Conservation (phyloP, 2,888 invertebrate species). For the Rhyacophila evoluta region DNA sequence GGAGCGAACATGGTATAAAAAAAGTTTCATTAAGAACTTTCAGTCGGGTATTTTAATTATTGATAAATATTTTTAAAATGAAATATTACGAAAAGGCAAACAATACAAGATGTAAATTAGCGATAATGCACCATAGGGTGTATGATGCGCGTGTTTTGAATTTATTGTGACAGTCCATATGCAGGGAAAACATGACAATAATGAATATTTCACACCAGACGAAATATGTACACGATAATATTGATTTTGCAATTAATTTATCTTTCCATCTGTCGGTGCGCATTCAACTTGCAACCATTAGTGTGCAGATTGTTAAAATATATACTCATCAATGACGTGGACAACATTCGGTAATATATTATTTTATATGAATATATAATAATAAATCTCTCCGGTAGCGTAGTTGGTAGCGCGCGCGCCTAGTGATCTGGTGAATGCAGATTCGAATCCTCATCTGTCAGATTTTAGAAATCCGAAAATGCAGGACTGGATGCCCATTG, state of each 20-base stretch:
- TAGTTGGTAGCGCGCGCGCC: too few relatives aligned
- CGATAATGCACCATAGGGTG: not conserved
- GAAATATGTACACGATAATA: slow-evolving; percentile 32
- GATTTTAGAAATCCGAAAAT: too few relatives aligned
- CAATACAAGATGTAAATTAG: not conserved
- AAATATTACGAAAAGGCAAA: too few relatives aligned
- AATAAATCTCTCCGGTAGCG: too few relatives aligned
- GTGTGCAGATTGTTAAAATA: not conserved
- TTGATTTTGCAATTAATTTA: slow-evolving; percentile 55
- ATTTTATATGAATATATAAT: too few relatives aligned
- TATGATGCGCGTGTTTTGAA: not conserved
- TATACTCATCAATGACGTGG: not conserved
- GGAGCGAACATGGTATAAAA: too few relatives aligned
- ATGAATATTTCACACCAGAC: slow-evolving; percentile 23
- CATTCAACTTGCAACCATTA: slow-evolving; percentile 30
- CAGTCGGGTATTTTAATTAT: too few relatives aligned
- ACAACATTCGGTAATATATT: not conserved
- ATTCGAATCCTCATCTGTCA: too few relatives aligned
- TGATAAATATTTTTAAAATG: too few relatives aligned
- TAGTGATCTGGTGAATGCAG: too few relatives aligned
- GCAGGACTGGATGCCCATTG: too few relatives aligned
- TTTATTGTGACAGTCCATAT: not conserved
- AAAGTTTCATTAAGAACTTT: too few relatives aligned
- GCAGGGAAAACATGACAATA: not conserved
- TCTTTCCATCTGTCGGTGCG: slow-evolving; percentile 44